A percentile compares a stretch with the other conserved stretches of the same genome.
Evolutionary conservation across 2,797 vertebrate species (phyloP).

Genomic region (Pagetopsis macropterus): DNA sequence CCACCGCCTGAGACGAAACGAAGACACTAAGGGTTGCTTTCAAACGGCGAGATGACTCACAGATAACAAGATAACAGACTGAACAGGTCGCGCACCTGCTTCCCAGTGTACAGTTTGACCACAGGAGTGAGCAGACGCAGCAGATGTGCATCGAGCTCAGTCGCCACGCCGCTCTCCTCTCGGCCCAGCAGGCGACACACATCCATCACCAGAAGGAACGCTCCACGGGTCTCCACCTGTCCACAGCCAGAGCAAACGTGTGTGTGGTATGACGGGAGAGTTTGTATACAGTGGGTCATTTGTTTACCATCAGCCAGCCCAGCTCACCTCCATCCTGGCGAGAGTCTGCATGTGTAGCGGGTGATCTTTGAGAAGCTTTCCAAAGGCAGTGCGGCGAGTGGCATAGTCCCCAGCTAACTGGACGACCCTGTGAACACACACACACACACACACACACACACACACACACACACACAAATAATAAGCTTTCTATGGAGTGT

Average conservation of each 20-base stretch:
- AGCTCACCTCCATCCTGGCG: slow-evolving; percentile 87
- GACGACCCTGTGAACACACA: slow-evolving; percentile 76
- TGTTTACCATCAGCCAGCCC: not conserved
- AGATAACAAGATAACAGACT: not conserved
- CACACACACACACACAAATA: slow-evolving; percentile 21
- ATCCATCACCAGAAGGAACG: slow-evolving; percentile 86
- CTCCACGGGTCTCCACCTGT: slow-evolving; percentile 86
- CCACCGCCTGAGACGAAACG: slow-evolving; percentile 79
- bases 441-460: slow-evolving; percentile 22
- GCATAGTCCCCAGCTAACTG: slow-evolving; percentile 87
- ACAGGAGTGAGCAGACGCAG: slow-evolving; percentile 86
- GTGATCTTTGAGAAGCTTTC: slow-evolving; percentile 88
- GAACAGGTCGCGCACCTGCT: slow-evolving; percentile 80
- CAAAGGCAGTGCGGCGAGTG: slow-evolving; percentile 83
- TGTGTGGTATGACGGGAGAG: slow-evolving; percentile 32
- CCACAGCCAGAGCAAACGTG: not conserved
- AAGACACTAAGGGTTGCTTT: not conserved
- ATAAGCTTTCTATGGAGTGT: slow-evolving; percentile 5
- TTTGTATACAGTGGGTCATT: not conserved
- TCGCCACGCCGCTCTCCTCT: slow-evolving; percentile 82
- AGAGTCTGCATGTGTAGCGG: slow-evolving; percentile 87
- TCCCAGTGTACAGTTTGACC: slow-evolving; percentile 89
- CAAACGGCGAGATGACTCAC: not conserved
- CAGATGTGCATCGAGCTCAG: slow-evolving; percentile 79
- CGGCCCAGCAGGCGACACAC: slow-evolving; percentile 83